Percentiles rank a stretch among this genome's conserved stretches.
These are phyloP conservation scores for Parambassis ranga DNA, from an alignment of 2,797 vertebrate species.

Conservation along the genomic window DNA sequence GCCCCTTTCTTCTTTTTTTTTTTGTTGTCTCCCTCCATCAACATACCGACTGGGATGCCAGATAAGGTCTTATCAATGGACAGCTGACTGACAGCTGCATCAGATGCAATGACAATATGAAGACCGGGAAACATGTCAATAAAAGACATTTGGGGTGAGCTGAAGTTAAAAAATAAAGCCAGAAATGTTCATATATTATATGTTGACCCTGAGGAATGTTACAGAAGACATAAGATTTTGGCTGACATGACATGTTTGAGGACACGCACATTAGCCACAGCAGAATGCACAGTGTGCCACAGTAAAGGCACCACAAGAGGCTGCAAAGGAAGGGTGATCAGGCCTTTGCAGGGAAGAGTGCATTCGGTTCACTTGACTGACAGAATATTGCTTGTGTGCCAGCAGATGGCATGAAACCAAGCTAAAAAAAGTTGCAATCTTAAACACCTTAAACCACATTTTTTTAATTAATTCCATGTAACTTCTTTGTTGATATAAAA, in stretches of 20 bases:
- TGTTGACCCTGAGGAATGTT: too few species aligned
- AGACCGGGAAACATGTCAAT: slow-evolving; percentile 1
- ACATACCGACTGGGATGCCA: slow-evolving; percentile 8
- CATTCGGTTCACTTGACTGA: too few species aligned
- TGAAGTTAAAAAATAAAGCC: too few species aligned
- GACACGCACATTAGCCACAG: not conserved
- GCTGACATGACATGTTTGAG: not conserved
- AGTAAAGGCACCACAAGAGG: not conserved
- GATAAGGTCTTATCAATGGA: slow-evolving; percentile 40
- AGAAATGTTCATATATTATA: too few species aligned
- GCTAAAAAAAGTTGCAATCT: too few species aligned
- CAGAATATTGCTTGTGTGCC: too few species aligned
- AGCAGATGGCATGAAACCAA: too few species aligned
- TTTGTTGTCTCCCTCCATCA: not conserved
- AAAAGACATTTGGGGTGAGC: not conserved
- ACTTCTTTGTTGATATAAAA: too few species aligned
- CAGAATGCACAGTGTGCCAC: not conserved
- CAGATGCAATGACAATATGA: slow-evolving; percentile 28
- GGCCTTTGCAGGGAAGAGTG: not conserved
- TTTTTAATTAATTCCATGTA: too few species aligned
- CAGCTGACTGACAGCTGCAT: slow-evolving; percentile 37
- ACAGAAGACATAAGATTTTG: too few species aligned
- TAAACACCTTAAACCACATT: too few species aligned
- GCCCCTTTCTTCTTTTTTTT: not conserved
- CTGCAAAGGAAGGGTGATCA: not conserved